Evolutionary conservation across 2,888 invertebrate genomes (phyloP).

Genomic region (Pristionchus entomophagus): DNA sequence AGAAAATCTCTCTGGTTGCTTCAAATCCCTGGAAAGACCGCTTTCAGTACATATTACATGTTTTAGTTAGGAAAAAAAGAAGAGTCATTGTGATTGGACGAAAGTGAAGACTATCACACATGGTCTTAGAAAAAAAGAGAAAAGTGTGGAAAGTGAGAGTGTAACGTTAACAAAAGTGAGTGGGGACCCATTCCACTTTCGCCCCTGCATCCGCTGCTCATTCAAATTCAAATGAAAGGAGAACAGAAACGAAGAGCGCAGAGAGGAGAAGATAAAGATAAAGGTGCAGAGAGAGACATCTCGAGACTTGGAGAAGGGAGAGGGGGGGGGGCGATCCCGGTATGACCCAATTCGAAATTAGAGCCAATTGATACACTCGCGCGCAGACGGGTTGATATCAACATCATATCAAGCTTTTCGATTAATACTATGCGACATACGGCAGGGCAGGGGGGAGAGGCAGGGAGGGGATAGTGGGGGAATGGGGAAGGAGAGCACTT

Average conservation of each 20-base stretch:
- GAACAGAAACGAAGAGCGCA: slow-evolving; percentile 8
- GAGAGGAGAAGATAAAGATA: slow-evolving; percentile 33
- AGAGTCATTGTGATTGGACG: too few species aligned
- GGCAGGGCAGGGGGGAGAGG: neutral
- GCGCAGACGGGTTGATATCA: slow-evolving; percentile 25
- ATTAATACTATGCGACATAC: neutral
- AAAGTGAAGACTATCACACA: too few species aligned
- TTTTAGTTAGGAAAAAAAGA: neutral
- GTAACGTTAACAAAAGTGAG: slow-evolving; percentile 41
- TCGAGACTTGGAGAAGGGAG: neutral
- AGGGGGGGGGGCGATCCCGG: neutral
- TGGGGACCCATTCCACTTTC: slow-evolving; percentile 34
- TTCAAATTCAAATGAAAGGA: slow-evolving; percentile 30
- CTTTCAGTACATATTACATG: neutral
- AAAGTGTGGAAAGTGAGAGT: slow-evolving; percentile 27
- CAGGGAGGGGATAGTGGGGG: neutral
- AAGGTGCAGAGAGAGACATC: slow-evolving; percentile 24
- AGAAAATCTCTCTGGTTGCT: too few species aligned
- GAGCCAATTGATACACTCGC: slow-evolving; percentile 21
- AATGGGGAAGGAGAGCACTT: neutral
- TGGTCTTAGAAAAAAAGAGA: neutral
- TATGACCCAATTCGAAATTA: slow-evolving; percentile 28
- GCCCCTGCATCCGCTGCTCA: neutral
- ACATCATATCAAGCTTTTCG: neutral
- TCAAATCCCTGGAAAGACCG: neutral